Percentiles rank a stretch among this genome's conserved stretches.
phyloP scores from a whole-genome alignment of 2,797 vertebrate species.

The Muscicapa comitata region DNA sequence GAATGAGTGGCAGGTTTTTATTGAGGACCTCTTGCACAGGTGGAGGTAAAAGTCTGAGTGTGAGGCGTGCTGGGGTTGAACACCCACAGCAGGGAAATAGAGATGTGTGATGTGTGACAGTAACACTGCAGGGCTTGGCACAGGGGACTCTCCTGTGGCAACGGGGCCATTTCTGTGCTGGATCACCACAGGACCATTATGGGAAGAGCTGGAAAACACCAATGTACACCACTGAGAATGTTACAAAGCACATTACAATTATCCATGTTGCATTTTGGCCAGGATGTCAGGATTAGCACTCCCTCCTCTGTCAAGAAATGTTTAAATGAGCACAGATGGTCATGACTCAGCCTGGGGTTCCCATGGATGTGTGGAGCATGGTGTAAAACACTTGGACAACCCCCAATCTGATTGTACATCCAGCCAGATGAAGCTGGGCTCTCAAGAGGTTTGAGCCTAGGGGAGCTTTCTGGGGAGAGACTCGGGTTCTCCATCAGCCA shows the following conservation, averaged over 20 bases:
- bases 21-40: neutral
- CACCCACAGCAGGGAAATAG: neutral
- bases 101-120: accelerated
- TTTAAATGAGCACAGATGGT: slow-evolving; percentile 58
- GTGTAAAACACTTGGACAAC: slow-evolving; percentile 46
- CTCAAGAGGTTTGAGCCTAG: neutral
- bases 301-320: slow-evolving; percentile 24
- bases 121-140: neutral
- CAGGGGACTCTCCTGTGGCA: neutral
- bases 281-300: slow-evolving; percentile 12
- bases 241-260: neutral
- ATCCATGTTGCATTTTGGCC: neutral
- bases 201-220: neutral
- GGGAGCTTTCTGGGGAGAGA: neutral
- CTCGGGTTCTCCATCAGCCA: neutral
- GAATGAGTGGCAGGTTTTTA: neutral
- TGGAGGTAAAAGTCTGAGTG: neutral
- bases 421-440: slow-evolving; percentile 23
- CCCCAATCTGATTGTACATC: slow-evolving; percentile 1
- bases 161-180: neutral
- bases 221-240: neutral
- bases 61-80: neutral
- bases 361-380: neutral
- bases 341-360: slow-evolving; percentile 32
- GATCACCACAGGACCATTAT: neutral